phyloP scores from a whole-genome alignment of 2,888 invertebrate species.

The Drosophila lutescens region DNA sequence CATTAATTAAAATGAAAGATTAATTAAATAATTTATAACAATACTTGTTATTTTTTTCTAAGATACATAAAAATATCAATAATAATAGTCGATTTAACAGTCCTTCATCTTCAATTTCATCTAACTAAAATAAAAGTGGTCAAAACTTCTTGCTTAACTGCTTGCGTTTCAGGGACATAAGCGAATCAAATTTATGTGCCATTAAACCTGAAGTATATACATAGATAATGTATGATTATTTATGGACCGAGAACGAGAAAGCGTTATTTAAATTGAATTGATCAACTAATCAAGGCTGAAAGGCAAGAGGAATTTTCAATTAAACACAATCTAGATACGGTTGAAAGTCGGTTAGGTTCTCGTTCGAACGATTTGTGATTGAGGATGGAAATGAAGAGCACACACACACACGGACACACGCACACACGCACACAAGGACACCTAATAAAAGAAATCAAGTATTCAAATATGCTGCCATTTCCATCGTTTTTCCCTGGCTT shows the following conservation, averaged over 20 bases:
- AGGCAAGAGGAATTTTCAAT: constrained; percentile 21
- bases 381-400: constrained; percentile 4
- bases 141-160: too few species aligned
- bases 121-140: too few species aligned
- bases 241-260: not conserved
- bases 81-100: too few species aligned
- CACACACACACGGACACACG: constrained; percentile 17
- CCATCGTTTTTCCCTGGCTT: not conserved
- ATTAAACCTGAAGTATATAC: constrained; percentile 10
- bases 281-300: constrained; percentile 4
- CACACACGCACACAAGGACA: constrained; percentile 15
- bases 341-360: constrained; percentile 1
- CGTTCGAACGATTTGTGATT: constrained; percentile 18
- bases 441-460: constrained; percentile 63
- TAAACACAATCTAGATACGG: constrained; percentile 4
- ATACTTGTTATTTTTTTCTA: too few species aligned
- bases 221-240: not conserved
- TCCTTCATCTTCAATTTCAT: too few species aligned
- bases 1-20: too few species aligned
- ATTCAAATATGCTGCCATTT: constrained; percentile 63
- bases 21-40: too few species aligned
- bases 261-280: constrained; percentile 8
- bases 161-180: not conserved
- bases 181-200: not conserved
- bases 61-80: too few species aligned